Evolutionary conservation across 2,113 vertebrate genomes (phyloP), one percentile per base, ranked within the genome.

Genomic region (Hemibagrus wyckioides): DNA sequence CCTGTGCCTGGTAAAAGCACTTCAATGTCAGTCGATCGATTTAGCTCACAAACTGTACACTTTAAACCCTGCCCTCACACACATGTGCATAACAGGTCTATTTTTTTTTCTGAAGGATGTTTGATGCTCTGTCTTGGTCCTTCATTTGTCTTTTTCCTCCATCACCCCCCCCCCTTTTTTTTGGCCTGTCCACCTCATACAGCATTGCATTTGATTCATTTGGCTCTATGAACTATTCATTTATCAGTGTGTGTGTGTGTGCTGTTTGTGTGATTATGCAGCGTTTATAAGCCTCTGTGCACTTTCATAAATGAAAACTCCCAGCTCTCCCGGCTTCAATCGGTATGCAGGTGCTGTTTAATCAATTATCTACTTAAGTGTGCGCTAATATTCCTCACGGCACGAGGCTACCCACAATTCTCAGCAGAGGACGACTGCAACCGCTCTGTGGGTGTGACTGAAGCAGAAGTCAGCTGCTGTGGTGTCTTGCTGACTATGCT

Each of bases 151-250:
- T 79, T 83, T 54, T 75, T 54, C 17, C 36, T 76, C 85, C 82
- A 39, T 75, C 71, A 71, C 71, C 36, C 33, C 33, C 44, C 41
- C 85, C 71, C 80, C n/a, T n/a, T n/a, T n/a, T n/a, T n/a, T 67
- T 87, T 39, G 81, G 54, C 52, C 57, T 21, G 48, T 36, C 44
- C 25, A 56, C 50, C 57, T 56, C 48, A 79, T 5, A 30, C 57
- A 52, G 50, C 50, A 83, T 71, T 57, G 71, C 14, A 69, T 85
- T 82, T 69, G 83, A 85, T 83, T 87, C 21, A 65, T 85, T 89
- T 71, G 75, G 81, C 89, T 50, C 87, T 79, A 82, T 88, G 79
- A 75, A 85, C 69, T 71, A 88, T 85, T 80, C 80, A 87, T 88
- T 48, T 63, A 63, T 87, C 77, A 56, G 9, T 67, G 33, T 83